phyloP scores from a whole-genome alignment of 35 echinoderm and acorn worm genomes.

The Nesometra sesokonis region DNA sequence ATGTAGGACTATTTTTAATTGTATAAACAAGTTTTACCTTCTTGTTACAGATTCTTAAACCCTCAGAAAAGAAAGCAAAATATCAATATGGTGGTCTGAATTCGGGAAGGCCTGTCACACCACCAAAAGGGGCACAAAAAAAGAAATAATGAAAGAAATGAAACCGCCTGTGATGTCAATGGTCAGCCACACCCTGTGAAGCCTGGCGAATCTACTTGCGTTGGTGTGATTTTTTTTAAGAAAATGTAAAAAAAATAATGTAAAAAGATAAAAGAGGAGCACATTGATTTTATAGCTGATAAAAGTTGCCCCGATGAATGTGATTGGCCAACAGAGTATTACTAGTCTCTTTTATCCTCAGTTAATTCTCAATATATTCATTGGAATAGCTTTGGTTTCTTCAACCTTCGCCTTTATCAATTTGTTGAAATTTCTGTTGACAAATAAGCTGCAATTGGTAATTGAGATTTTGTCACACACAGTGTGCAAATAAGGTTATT shows the following conservation, averaged over 20 bases:
- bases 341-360: too few relatives aligned
- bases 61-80: slow-evolving; percentile 98
- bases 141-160: background rate
- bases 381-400: too few relatives aligned
- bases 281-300: background rate
- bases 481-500: too few relatives aligned
- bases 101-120: slow-evolving; percentile 81
- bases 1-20: too few relatives aligned
- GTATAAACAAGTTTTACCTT: background rate
- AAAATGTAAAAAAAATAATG: background rate
- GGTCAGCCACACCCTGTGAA: background rate
- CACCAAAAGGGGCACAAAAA: slow-evolving; percentile 22
- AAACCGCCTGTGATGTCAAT: background rate
- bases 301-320: background rate
- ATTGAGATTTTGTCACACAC: too few relatives aligned
- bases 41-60: slow-evolving; percentile 65
- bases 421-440: too few relatives aligned
- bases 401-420: too few relatives aligned
- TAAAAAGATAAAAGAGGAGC: background rate
- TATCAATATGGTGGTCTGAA: slow-evolving; percentile 97
- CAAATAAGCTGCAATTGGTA: too few relatives aligned
- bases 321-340: background rate
- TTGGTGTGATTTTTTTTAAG: background rate
- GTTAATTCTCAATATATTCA: too few relatives aligned
- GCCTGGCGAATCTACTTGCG: background rate